Conservation (phyloP, 2,888 invertebrate species). For the Cancer borealis region DNA sequence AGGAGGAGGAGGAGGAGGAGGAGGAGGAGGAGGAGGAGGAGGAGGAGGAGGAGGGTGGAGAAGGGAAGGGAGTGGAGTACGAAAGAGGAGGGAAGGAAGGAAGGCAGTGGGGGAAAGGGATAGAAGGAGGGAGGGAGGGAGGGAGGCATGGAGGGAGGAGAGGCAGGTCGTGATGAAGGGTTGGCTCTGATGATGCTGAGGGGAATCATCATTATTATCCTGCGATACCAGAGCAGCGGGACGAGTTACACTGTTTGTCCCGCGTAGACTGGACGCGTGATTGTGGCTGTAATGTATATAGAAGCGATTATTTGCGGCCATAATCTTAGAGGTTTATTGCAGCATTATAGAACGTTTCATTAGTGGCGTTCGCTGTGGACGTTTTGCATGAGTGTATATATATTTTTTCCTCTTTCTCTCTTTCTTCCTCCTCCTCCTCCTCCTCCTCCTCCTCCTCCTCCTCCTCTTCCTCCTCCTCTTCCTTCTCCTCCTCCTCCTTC, state of each 20-base stretch:
- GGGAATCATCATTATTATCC: slow-evolving; percentile 48
- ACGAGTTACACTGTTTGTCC: slow-evolving; percentile 39
- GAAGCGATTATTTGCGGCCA: slow-evolving; percentile 58
- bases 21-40: background rate
- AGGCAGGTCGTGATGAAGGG: slow-evolving; percentile 41
- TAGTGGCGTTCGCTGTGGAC: slow-evolving; percentile 39
- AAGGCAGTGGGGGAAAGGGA: background rate
- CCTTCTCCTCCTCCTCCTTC: background rate
- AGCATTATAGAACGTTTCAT: slow-evolving; percentile 51
- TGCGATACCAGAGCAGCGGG: slow-evolving; percentile 34
- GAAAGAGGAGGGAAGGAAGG: background rate
- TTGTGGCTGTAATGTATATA: slow-evolving; percentile 57
- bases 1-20: no score
- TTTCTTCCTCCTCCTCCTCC: no score
- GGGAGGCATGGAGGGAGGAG: background rate
- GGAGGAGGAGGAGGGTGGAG: background rate
- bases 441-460: no score
- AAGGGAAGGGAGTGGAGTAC: background rate
- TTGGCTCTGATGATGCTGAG: slow-evolving; percentile 42
- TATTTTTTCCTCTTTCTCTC: slow-evolving; percentile 12
- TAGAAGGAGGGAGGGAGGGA: background rate
- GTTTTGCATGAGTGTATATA: slow-evolving; percentile 34
- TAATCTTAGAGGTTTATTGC: slow-evolving; percentile 57
- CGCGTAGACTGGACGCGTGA: slow-evolving; percentile 26
- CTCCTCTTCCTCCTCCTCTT: background rate